Conservation (phyloP, 1,140 invertebrate species). For the Drosophila albomicans region DNA sequence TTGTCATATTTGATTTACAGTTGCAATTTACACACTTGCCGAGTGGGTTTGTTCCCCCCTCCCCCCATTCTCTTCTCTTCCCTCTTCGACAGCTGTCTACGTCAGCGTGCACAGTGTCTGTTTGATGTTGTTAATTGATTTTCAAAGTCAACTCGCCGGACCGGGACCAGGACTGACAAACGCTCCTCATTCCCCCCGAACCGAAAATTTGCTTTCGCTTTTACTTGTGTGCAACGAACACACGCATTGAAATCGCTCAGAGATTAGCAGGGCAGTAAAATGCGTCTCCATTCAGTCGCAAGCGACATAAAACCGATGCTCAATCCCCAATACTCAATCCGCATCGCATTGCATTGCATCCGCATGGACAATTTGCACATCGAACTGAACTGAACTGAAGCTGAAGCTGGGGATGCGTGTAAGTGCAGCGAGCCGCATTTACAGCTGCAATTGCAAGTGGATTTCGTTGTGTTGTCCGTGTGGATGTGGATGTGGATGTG, state of each 20-base stretch:
- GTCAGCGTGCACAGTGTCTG: conserved; percentile 76
- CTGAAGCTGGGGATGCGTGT: conserved; percentile 51
- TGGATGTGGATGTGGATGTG: conserved; percentile 56
- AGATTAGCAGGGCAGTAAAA: conserved; percentile 81
- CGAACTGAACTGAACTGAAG: conserved; percentile 15
- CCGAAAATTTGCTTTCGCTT: conserved; percentile 57
- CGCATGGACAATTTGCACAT: conserved; percentile 47
- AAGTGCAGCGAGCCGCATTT: conserved; percentile 78
- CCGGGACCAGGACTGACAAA: conserved; percentile 9
- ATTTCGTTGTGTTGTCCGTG: conserved; percentile 40
- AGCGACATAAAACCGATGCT: conserved; percentile 80
- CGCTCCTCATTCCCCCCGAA: not conserved
- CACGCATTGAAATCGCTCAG: conserved; percentile 52
- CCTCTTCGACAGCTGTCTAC: conserved; percentile 70
- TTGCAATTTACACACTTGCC: conserved; percentile 82
- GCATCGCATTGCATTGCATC: conserved; percentile 9
- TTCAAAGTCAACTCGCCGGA: conserved; percentile 78
- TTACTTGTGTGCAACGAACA: conserved; percentile 19
- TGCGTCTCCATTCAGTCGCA: conserved; percentile 77
- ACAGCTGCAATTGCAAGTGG: conserved; percentile 78
- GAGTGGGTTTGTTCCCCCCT: not conserved
- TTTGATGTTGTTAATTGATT: conserved; percentile 85
- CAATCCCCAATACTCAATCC: conserved; percentile 46
- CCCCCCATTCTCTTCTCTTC: not conserved
- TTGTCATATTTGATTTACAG: conserved; percentile 84